Base-by-base conservation (phyloP, 2,797 vertebrate species). In the Sebastes nivosus region DNA sequence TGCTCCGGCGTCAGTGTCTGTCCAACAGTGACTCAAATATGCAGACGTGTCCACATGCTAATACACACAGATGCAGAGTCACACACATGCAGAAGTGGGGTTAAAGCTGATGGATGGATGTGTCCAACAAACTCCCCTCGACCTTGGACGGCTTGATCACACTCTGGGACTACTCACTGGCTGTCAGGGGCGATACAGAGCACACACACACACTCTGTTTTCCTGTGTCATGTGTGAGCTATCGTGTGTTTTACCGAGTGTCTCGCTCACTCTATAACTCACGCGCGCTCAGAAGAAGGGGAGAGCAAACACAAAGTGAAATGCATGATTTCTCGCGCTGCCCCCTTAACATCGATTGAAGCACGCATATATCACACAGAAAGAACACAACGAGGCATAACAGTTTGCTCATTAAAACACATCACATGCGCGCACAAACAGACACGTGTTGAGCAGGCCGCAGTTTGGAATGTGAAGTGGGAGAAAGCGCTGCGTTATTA, bases 51-150 rank as follows among this genome's bases (percentile, higher is more conserved):
- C 16, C 63, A 61, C 77, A 63, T 22, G 34, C 61, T 24, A 10
- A 38, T 18, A 64, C 60, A 54, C 63, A 70, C 29, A 67, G 12
- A 75, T 27, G 24, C n/a, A 20, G 5, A 75, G 24, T 24, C 50
- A 32, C 77, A 83, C 77, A 77, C 59, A 71, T 38, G 13, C 52
- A 77, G 32, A 66, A 24, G 67, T 75, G 77, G 70, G 54, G 69
- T 74, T 81, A 27, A 77, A 59, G 89, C 83, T 91, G 90, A 93
- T 89, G 85, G 90, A 93, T 91, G 87, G 82, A 85, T 34, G 81
- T 61, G 89, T 87, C 81, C 58, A 79, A 88, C 89, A 88, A 82
- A 86, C 89, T 89, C 87, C 82, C 81, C 79, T 86, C 42, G 88
- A 92, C 91, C 88, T 92, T 88, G 84, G 83, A 86, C 8, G 16